Evolutionary conservation across 2,888 invertebrate genomes (phyloP).

Genomic region (Branchipolynoe longqiensis): DNA sequence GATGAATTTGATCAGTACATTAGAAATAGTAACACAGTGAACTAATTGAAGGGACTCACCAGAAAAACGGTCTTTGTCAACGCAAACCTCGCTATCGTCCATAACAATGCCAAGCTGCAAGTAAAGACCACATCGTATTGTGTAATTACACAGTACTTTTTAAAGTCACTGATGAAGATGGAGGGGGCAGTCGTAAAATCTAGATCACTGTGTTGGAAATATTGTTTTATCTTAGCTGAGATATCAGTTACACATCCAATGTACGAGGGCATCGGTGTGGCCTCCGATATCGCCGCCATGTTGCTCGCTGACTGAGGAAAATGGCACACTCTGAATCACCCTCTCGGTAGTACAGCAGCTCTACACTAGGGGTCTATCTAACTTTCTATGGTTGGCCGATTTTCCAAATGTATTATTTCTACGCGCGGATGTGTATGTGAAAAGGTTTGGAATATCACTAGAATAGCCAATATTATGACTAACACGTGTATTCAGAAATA

Average conservation of each 20-base stretch:
- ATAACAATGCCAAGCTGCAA: conserved; percentile 57
- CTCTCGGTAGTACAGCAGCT: background rate
- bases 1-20: no score
- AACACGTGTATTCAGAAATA: no score
- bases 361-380: background rate
- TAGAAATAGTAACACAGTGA: background rate
- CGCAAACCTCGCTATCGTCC: conserved; percentile 56
- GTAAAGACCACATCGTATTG: conserved; percentile 54
- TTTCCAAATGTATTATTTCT: background rate
- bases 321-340: no score
- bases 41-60: conserved; percentile 47
- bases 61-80: conserved; percentile 57
- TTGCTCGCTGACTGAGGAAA: background rate
- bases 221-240: conserved; percentile 32
- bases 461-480: no score
- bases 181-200: conserved; percentile 11
- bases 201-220: conserved; percentile 31
- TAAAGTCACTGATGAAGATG: conserved; percentile 48
- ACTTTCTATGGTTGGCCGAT: background rate
- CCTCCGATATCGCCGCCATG: conserved; percentile 22
- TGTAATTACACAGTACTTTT: conserved; percentile 49
- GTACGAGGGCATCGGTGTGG: conserved; percentile 9
- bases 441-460: background rate
- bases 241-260: conserved; percentile 49
- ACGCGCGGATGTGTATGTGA: background rate